A percentile compares a stretch with the other conserved stretches of the same genome.
These are phyloP conservation scores for Palythoa heliodiscus DNA, from an alignment of 92 coral and sea anemone genomes.

Conservation along the genomic window DNA sequence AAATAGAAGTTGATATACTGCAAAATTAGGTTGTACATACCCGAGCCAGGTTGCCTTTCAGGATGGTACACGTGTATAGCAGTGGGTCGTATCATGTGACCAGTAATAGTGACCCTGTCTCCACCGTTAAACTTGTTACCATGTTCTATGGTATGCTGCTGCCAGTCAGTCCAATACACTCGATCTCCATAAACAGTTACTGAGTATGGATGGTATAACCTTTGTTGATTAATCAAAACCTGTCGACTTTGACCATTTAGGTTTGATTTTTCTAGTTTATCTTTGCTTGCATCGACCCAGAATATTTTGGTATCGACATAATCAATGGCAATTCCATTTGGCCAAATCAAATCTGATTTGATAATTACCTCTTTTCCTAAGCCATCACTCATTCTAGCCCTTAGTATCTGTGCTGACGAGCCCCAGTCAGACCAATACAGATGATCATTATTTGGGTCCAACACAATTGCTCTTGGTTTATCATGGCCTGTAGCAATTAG, in stretches of 20 bases:
- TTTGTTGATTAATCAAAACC: slow-evolving; percentile 47
- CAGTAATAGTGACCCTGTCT: slow-evolving; percentile 61
- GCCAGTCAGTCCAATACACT: slow-evolving; percentile 81
- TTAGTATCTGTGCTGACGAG: slow-evolving; percentile 52
- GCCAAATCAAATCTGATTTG: slow-evolving; percentile 68
- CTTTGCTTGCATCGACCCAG: slow-evolving; percentile 75
- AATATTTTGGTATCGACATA: slow-evolving; percentile 49
- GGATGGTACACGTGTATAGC: slow-evolving; percentile 73
- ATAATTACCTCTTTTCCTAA: slow-evolving; percentile 54
- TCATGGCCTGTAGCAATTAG: slow-evolving; percentile 63
- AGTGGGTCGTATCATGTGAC: slow-evolving; percentile 72
- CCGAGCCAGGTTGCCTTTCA: slow-evolving; percentile 77
- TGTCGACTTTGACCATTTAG: slow-evolving; percentile 56
- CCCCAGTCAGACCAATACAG: slow-evolving; percentile 85
- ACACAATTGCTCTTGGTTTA: slow-evolving; percentile 70
- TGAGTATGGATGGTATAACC: slow-evolving; percentile 69
- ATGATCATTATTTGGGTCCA: slow-evolving; percentile 58
- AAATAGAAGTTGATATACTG: neutral
- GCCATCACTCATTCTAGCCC: slow-evolving; percentile 76
- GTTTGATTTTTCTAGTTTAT: slow-evolving; percentile 63
- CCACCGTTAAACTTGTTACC: slow-evolving; percentile 60
- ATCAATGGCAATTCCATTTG: slow-evolving; percentile 74
- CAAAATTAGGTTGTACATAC: slow-evolving; percentile 10
- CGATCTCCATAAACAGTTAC: slow-evolving; percentile 57
- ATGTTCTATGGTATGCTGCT: slow-evolving; percentile 68